Percentiles rank a stretch among this genome's conserved stretches.
Evolutionary conservation across 2,888 invertebrate genomes (phyloP).

Genomic region (Drosophila phalerata): DNA sequence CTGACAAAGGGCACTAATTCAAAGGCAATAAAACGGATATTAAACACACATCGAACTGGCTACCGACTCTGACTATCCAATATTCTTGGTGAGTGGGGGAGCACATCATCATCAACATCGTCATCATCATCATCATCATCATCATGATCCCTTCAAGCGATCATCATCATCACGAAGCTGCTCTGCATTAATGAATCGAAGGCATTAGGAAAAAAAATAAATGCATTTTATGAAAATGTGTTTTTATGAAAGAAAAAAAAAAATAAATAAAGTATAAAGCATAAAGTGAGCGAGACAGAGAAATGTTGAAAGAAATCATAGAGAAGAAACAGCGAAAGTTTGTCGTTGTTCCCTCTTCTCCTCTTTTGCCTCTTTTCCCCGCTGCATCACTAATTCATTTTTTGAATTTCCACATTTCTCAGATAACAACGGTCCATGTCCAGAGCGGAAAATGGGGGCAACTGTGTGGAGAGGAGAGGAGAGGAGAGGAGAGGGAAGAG

Average conservation of each 20-base stretch:
- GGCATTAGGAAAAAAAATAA: conserved; percentile 40
- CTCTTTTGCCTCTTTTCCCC: background rate
- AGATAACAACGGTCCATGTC: conserved; percentile 68
- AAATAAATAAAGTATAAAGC: conserved; percentile 3
- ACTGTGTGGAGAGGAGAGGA: background rate
- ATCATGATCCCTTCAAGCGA: background rate
- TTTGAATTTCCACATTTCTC: conserved; percentile 75
- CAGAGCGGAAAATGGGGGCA: background rate
- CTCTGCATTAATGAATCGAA: conserved; percentile 71
- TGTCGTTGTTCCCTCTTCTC: background rate
- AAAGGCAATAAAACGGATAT: conserved; percentile 81
- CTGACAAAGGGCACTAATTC: conserved; percentile 82
- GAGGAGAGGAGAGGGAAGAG: background rate
- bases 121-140: conserved; percentile 3
- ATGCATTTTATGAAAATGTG: conserved; percentile 39
- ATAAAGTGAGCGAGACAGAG: background rate
- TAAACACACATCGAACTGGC: conserved; percentile 80
- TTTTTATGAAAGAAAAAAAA: conserved; percentile 68
- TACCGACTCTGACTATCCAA: conserved; percentile 54
- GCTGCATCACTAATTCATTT: conserved; percentile 69
- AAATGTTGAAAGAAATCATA: conserved; percentile 55
- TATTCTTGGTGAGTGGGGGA: background rate
- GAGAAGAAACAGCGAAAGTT: conserved; percentile 40
- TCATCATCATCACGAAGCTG: conserved; percentile 26
- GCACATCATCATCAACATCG: conserved; percentile 18